Evolutionary conservation across 2,113 vertebrate species (phyloP).

Genomic region (Hippocampus mohnikei): DNA sequence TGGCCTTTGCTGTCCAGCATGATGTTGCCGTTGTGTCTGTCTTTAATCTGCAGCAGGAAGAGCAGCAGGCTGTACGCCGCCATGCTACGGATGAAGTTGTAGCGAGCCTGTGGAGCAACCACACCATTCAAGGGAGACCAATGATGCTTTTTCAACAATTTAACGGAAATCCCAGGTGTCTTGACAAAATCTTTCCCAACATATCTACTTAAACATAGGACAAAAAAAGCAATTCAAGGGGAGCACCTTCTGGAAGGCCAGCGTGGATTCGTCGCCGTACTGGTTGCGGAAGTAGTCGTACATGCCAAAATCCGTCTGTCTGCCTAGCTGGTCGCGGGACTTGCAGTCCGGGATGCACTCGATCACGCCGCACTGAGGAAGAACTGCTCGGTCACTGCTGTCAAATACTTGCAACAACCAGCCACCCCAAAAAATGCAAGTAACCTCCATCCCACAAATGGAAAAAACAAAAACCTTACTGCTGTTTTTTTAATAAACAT

Average conservation of each 20-base stretch:
- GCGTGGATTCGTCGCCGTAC: conserved; percentile 93
- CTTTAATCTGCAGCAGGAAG: conserved; percentile 98
- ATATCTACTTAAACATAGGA: not conserved
- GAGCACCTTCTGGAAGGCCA: conserved; percentile 93
- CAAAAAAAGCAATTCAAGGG: not conserved
- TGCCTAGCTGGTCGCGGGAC: conserved; percentile 92
- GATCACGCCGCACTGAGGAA: conserved; percentile 89
- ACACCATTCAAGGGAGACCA: not conserved
- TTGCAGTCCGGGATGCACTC: conserved; percentile 99
- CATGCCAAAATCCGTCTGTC: conserved; percentile 98
- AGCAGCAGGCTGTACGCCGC: conserved; percentile 95
- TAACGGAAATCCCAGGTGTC: not conserved
- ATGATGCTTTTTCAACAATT: not conserved
- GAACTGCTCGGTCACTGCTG: not conserved
- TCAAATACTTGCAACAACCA: not conserved
- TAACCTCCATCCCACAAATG: not conserved
- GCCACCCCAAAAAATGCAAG: not conserved
- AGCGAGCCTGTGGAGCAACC: conserved; percentile 80
- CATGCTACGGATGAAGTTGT: conserved; percentile 99
- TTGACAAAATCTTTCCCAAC: not conserved
- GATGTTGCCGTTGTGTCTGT: conserved; percentile 98
- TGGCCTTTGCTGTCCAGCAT: conserved; percentile 98
- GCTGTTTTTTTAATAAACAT: too few species aligned
- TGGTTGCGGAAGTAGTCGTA: conserved; percentile 98
- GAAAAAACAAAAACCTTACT: not conserved